Conservation (phyloP, 2,113 vertebrate genomes). For the Condylura cristata region DNA sequence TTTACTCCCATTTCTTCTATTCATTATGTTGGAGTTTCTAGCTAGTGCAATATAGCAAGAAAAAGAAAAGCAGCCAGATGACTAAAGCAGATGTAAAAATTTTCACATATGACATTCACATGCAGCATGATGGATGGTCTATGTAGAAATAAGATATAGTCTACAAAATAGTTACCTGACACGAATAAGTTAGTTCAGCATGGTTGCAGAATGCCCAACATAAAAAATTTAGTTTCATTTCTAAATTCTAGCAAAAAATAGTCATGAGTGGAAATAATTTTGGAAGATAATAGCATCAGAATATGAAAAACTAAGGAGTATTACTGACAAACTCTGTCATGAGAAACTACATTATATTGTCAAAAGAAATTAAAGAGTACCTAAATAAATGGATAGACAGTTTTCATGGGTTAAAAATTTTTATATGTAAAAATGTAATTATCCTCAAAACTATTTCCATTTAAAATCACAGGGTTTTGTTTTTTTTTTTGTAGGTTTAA, state of each 20-base stretch:
- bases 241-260: neutral
- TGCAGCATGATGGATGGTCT: neutral
- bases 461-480: neutral
- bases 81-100: neutral
- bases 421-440: neutral
- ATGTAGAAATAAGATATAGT: neutral
- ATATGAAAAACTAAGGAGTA: neutral
- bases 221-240: slow-evolving; percentile 2
- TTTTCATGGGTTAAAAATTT: neutral
- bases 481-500: neutral
- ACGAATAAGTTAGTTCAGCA: neutral
- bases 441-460: neutral
- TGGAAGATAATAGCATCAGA: neutral
- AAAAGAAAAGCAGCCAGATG: neutral
- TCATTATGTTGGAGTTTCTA: neutral
- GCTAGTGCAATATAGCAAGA: neutral
- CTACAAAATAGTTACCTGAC: neutral
- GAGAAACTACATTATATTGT: neutral
- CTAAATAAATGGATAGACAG: neutral
- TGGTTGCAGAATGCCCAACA: neutral
- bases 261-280: neutral
- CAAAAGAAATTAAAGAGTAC: neutral
- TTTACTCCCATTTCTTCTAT: neutral
- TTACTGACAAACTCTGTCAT: neutral
- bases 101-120: neutral